A percentile compares a stretch with the other conserved stretches of the same genome.
Evolutionary conservation across 2,888 invertebrate species (phyloP).

Genomic region (Rhamnusium bicolor): DNA sequence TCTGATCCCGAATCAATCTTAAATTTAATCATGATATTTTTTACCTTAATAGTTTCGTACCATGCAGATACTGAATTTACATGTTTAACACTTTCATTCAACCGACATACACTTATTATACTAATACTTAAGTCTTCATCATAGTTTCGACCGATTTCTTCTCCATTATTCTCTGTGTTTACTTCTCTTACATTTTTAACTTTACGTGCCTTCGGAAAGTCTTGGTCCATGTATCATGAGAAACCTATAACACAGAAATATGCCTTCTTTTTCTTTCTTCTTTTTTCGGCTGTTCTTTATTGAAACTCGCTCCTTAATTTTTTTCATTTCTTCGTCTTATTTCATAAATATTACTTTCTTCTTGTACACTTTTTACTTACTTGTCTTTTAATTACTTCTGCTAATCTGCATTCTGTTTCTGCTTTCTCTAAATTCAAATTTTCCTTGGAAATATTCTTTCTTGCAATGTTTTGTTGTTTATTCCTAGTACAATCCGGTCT

Average conservation of each 20-base stretch:
- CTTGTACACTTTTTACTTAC: neutral
- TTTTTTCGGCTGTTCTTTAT: neutral
- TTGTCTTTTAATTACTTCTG: too few species aligned
- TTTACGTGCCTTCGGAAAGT: too few species aligned
- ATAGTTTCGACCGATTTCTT: neutral
- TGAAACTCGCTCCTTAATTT: neutral
- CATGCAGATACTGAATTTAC: neutral
- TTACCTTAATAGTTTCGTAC: too few species aligned
- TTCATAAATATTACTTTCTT: neutral
- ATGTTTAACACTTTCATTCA: neutral
- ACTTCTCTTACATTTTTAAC: too few species aligned
- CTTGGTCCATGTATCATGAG: neutral
- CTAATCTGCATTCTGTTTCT: too few species aligned
- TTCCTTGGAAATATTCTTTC: too few species aligned
- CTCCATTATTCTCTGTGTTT: too few species aligned
- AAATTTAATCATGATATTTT: too few species aligned
- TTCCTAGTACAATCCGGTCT: too few species aligned
- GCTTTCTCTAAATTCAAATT: too few species aligned
- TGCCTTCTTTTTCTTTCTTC: neutral
- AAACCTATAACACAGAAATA: neutral
- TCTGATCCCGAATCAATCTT: too few species aligned
- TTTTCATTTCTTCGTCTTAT: neutral
- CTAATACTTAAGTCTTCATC: neutral
- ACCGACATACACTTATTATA: neutral
- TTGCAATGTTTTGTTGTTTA: too few species aligned